Base-by-base conservation (phyloP, 2,888 invertebrate genomes). In the Pecten maximus region DNA sequence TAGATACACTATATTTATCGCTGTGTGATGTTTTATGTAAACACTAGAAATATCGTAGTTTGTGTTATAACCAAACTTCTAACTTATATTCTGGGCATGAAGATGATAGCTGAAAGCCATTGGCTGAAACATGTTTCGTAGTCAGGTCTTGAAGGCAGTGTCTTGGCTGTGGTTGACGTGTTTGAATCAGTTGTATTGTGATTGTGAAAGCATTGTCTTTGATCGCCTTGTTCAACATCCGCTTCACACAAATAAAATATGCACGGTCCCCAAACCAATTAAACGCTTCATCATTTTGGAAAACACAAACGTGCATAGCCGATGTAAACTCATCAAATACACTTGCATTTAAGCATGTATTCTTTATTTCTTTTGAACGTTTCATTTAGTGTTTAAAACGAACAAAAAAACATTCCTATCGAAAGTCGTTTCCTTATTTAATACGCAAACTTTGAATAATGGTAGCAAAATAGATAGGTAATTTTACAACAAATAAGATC, bases 211-310 rank as follows among this genome's bases (percentile, higher is more conserved):
- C 74, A 28, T 74, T 74, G 74, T 74, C 74, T 74, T 74, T 74
- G 74, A 74, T 74, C 74, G 74, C 35, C 74, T 74, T 74, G 74
- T 74, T 74, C 74, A 74, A 74, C 74, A 16, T 74, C 74, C 74
- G 35, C 28, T 74, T 23, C 74, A 35, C 74, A 74, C 74, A 23
- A 74, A 74, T 74, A 74, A 74, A 74, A 74, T 74, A 74, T 74
- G 74, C 74, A 74, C 74, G 35, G 74, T 35, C 28, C 35, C 74
- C 74, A 74, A 74, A 74, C 28, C 74, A 74, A 74, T 74, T 74
- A 74, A 74, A 74, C 28, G 74, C 74, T 74, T 74, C 74, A 35
- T 74, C 74, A 74, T 74, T 74, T 74, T 28, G 60, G 74, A 74
- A 74, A 74, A 74, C 74, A 74, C 12, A 74, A 74, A 74, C 74